phyloP scores from a whole-genome alignment of 2,113 vertebrate genomes.

The Hyperopisus bebe region DNA sequence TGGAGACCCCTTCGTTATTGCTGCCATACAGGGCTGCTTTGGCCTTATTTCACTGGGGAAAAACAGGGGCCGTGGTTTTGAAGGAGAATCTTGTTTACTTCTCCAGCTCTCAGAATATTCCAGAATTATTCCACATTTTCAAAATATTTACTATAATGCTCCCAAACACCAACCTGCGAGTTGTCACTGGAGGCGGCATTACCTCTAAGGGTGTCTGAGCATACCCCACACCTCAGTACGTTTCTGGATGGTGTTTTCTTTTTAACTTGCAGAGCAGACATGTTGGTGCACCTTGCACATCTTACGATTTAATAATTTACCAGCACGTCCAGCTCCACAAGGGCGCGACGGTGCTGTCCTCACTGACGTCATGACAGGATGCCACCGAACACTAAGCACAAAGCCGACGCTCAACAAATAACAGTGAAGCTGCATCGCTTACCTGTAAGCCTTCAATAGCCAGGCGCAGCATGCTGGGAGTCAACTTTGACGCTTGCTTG shows the following conservation, averaged over 20 bases:
- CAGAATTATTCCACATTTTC: neutral
- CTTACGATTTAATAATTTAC: neutral
- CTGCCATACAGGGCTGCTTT: neutral
- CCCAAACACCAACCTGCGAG: neutral
- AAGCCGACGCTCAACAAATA: neutral
- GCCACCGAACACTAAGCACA: too few relatives aligned
- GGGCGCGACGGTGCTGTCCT: neutral
- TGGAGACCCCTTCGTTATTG: neutral
- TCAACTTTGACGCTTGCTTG: conserved; percentile 96
- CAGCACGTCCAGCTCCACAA: neutral
- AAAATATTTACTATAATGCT: neutral
- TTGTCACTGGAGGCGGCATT: neutral
- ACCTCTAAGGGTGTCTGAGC: neutral
- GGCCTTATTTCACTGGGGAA: neutral
- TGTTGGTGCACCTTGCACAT: neutral
- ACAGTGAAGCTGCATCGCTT: neutral
- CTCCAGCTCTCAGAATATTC: neutral
- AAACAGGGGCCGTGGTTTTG: neutral
- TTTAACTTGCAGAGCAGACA: neutral
- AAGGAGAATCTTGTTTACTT: neutral
- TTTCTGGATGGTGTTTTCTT: neutral
- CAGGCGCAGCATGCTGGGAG: conserved; percentile 92
- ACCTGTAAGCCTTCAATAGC: conserved; percentile 97
- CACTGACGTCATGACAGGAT: neutral
- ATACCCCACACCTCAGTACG: neutral